Evolutionary conservation across 2,888 invertebrate genomes (phyloP).

Genomic region (Cryptocheilus praepositus): DNA sequence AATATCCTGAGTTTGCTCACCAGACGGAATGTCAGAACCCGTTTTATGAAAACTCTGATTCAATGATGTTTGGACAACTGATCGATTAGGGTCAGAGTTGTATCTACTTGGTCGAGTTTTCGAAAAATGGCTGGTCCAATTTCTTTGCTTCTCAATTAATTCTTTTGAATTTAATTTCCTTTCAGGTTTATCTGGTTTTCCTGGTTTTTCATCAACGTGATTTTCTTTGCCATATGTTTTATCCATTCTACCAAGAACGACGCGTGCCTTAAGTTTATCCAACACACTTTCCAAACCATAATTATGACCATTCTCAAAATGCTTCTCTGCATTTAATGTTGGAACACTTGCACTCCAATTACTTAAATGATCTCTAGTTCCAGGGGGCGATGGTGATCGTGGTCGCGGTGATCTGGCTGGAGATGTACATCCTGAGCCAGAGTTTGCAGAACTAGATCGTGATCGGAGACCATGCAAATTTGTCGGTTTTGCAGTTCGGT

Average conservation of each 20-base stretch:
- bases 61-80: slow-evolving; percentile 74
- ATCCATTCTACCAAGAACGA: slow-evolving; percentile 58
- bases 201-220: slow-evolving; percentile 76
- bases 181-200: slow-evolving; percentile 90
- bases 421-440: slow-evolving; percentile 79
- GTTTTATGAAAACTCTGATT: slow-evolving; percentile 65
- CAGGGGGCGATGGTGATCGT: slow-evolving; percentile 72
- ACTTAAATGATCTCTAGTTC: slow-evolving; percentile 75
- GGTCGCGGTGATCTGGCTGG: slow-evolving; percentile 77
- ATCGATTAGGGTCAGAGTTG: slow-evolving; percentile 81
- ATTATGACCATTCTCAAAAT: slow-evolving; percentile 70
- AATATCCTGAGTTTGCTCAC: slow-evolving; percentile 33
- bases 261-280: slow-evolving; percentile 75
- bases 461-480: slow-evolving; percentile 78
- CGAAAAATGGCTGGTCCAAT: slow-evolving; percentile 94
- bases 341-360: slow-evolving; percentile 78
- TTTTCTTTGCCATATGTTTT: slow-evolving; percentile 68
- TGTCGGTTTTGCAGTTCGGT: slow-evolving; percentile 71
- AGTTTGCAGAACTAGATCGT: slow-evolving; percentile 81
- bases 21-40: slow-evolving; percentile 42
- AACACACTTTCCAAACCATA: slow-evolving; percentile 71
- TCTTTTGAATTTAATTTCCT: slow-evolving; percentile 89
- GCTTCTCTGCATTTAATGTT: slow-evolving; percentile 74
- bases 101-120: slow-evolving; percentile 82
- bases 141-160: slow-evolving; percentile 91